phyloP scores from a whole-genome alignment of 37 sponge, comb jelly and placozoan genomes.

The Eunapius fragilis region DNA sequence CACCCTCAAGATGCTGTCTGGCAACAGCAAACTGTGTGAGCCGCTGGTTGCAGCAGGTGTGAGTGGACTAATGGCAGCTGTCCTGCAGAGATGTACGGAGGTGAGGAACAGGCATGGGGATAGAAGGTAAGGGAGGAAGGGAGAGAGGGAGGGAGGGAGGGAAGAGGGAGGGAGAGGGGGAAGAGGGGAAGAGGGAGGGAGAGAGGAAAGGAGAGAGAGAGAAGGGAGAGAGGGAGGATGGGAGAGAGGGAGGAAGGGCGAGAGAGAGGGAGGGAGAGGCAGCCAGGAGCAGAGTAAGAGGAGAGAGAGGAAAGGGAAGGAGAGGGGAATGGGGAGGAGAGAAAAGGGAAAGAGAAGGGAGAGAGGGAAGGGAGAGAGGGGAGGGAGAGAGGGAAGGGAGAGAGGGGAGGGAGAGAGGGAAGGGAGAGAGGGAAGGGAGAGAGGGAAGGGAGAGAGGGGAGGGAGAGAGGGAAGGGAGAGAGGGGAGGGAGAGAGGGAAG shows the following conservation, averaged over 20 bases:
- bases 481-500: too few species aligned
- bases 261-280: too few species aligned
- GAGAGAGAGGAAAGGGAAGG: conserved; percentile 22
- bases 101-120: background rate
- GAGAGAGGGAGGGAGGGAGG: too few species aligned
- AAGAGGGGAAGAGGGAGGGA: background rate
- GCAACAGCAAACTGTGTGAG: conserved; percentile 53
- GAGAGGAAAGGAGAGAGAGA: background rate
- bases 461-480: too few species aligned
- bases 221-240: background rate
- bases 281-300: too few species aligned
- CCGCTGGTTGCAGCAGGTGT: conserved; percentile 40
- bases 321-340: background rate
- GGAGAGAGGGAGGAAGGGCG: background rate
- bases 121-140: too few species aligned
- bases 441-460: too few species aligned
- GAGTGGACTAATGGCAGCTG: background rate
- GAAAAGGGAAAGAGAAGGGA: too few species aligned
- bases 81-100: conserved; percentile 21
- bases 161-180: too few species aligned
- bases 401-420: background rate
- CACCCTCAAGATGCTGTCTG: conserved; percentile 69
- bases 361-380: too few species aligned
- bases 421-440: too few species aligned
- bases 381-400: too few species aligned